Percentiles rank a stretch among this genome's conserved stretches.
These are phyloP conservation scores for Alcis repandata DNA, from an alignment of 2,888 invertebrate species.

Conservation along the genomic window DNA sequence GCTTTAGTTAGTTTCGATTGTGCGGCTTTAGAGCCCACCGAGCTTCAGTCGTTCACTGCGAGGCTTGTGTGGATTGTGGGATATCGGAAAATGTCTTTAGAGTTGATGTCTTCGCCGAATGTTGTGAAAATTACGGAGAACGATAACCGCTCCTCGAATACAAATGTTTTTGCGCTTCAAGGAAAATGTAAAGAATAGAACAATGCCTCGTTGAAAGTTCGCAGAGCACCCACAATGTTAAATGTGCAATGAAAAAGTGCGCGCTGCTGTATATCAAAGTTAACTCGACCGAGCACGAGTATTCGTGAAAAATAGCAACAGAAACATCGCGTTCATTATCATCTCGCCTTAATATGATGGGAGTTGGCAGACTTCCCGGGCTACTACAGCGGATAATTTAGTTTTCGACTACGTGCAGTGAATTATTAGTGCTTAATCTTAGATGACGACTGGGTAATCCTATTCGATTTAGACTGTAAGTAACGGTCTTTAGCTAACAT, in stretches of 20 bases:
- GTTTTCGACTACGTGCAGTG: conserved; percentile 77
- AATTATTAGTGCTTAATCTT: conserved; percentile 67
- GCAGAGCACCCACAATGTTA: conserved; percentile 40
- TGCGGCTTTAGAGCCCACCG: conserved; percentile 59
- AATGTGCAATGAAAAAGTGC: conserved; percentile 45
- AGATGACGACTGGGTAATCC: conserved; percentile 44
- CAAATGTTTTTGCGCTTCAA: conserved; percentile 30
- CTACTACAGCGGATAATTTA: conserved; percentile 73
- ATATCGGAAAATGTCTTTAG: conserved; percentile 60
- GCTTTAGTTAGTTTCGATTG: conserved; percentile 64
- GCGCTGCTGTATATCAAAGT: conserved; percentile 54
- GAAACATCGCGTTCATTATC: conserved; percentile 74
- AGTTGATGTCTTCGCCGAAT: conserved; percentile 50
- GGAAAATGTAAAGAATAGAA: conserved; percentile 26
- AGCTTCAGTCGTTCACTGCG: conserved; percentile 57
- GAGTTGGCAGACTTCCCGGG: conserved; percentile 78
- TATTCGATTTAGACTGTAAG: conserved; percentile 13
- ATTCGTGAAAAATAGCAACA: conserved; percentile 62
- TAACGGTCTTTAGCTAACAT: neutral
- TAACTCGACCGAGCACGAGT: conserved; percentile 49
- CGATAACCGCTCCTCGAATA: conserved; percentile 48
- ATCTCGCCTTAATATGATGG: conserved; percentile 79
- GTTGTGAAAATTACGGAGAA: conserved; percentile 49
- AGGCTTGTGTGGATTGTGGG: conserved; percentile 57
- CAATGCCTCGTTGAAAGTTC: conserved; percentile 36